Percentiles rank a stretch among this genome's conserved stretches.
phyloP scores from a whole-genome alignment of 2,113 vertebrate species.

The Thamnophis sirtalis region DNA sequence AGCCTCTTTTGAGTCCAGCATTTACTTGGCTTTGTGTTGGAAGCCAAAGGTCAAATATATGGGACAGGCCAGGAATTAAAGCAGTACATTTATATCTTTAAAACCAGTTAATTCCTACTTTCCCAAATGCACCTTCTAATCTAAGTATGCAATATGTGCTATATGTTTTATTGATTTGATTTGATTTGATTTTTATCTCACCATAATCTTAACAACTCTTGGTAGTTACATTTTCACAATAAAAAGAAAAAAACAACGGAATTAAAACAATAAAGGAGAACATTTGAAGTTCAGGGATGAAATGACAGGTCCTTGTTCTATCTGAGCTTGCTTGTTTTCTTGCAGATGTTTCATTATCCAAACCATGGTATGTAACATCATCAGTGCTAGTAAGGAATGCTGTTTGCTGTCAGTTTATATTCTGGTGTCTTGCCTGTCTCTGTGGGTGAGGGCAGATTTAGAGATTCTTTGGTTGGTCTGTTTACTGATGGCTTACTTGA shows the following conservation, averaged over 20 bases:
- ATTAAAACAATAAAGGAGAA: too few species aligned
- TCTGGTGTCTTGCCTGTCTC: too few species aligned
- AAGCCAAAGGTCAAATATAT: neutral
- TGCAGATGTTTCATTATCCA: too few species aligned
- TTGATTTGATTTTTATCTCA: neutral
- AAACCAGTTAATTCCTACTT: neutral
- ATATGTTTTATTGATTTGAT: neutral
- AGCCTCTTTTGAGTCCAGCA: neutral
- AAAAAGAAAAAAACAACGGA: neutral
- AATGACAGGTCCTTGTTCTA: too few species aligned
- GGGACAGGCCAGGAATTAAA: neutral
- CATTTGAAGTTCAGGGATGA: too few species aligned
- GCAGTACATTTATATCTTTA: neutral
- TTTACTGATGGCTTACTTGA: too few species aligned
- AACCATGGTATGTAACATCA: too few species aligned
- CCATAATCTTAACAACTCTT: neutral
- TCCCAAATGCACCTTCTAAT: neutral
- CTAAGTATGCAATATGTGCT: neutral
- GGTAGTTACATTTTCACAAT: neutral
- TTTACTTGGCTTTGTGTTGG: neutral
- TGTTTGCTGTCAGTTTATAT: too few species aligned
- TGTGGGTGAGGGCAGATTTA: too few species aligned
- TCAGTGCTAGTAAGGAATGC: too few species aligned
- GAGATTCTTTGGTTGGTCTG: too few species aligned
- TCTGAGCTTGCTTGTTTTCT: too few species aligned